A percentile compares a stretch with the other conserved stretches of the same genome.
These are phyloP conservation scores for Schizopygopsis pylzovi DNA, from an alignment of 2,797 vertebrate genomes.

Conservation along the genomic window DNA sequence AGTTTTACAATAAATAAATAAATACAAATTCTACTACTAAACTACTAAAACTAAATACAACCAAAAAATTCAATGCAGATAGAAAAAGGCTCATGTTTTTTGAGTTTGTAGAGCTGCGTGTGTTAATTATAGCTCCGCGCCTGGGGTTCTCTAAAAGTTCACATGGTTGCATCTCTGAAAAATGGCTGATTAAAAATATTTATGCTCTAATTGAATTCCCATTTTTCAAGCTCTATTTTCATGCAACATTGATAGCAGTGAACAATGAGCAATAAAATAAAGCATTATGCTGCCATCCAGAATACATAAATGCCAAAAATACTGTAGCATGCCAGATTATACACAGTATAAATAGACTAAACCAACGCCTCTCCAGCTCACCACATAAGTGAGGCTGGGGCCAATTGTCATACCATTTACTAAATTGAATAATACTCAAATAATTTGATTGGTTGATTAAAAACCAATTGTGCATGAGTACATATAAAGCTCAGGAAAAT, in stretches of 20 bases:
- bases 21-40: background rate
- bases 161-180: slow-evolving; percentile 32
- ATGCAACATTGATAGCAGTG: slow-evolving; percentile 35
- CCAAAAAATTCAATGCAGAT: background rate
- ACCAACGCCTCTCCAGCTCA: background rate
- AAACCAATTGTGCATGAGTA: background rate
- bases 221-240: slow-evolving; percentile 38
- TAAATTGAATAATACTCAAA: background rate
- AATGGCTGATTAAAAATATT: slow-evolving; percentile 43
- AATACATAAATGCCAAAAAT: slow-evolving; percentile 2
- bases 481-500: background rate
- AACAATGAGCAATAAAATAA: slow-evolving; percentile 41
- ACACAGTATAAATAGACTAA: background rate
- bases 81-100: background rate
- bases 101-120: background rate
- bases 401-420: background rate
- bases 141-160: slow-evolving; percentile 29
- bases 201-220: slow-evolving; percentile 51
- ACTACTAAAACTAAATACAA: background rate
- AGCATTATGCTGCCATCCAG: background rate
- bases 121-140: slow-evolving; percentile 40
- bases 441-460: too few species aligned
- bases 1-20: background rate
- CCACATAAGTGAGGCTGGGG: background rate
- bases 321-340: background rate